Percentiles rank a stretch among this genome's conserved stretches.
Evolutionary conservation across 2,797 vertebrate species (phyloP).

Genomic region (Notolepis coatsorum): DNA sequence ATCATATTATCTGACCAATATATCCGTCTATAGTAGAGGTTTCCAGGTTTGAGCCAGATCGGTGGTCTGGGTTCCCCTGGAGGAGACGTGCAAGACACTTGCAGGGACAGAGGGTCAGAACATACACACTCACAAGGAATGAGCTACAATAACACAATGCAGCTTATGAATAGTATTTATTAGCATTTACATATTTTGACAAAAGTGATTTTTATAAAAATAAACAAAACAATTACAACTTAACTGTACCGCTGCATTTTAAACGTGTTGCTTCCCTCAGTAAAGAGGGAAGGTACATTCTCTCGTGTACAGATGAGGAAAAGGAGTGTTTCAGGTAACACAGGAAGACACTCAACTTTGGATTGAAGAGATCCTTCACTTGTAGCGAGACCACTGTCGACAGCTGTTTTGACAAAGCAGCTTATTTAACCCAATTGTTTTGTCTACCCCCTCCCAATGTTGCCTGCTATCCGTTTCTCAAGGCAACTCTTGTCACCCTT

Average conservation of each 20-base stretch:
- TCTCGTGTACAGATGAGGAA: neutral
- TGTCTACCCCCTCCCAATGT: constrained; percentile 1
- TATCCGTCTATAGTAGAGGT: too few relatives aligned
- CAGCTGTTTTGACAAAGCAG: neutral
- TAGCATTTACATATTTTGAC: constrained; percentile 42
- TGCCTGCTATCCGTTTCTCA: constrained; percentile 14
- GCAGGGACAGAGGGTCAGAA: neutral
- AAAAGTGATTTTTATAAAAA: constrained; percentile 53
- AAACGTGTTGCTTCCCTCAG: constrained; percentile 35
- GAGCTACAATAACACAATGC: neutral
- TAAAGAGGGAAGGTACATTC: constrained; percentile 40
- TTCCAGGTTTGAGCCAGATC: constrained; percentile 60
- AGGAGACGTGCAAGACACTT: neutral
- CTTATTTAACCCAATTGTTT: constrained; percentile 10
- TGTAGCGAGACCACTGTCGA: neutral
- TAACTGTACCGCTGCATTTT: constrained; percentile 29
- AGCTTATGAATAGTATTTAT: constrained; percentile 61
- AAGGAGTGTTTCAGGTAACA: constrained; percentile 35
- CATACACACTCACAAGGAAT: neutral
- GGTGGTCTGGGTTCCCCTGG: constrained; percentile 48
- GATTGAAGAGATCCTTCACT: constrained; percentile 45
- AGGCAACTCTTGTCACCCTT: constrained; percentile 10
- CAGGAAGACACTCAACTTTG: constrained; percentile 51
- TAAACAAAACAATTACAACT: constrained; percentile 39
- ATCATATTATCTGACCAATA: too few relatives aligned